Evolutionary conservation across 2,888 invertebrate genomes (phyloP), one percentile per base, ranked within the genome.

Genomic region (Volucella inflata): DNA sequence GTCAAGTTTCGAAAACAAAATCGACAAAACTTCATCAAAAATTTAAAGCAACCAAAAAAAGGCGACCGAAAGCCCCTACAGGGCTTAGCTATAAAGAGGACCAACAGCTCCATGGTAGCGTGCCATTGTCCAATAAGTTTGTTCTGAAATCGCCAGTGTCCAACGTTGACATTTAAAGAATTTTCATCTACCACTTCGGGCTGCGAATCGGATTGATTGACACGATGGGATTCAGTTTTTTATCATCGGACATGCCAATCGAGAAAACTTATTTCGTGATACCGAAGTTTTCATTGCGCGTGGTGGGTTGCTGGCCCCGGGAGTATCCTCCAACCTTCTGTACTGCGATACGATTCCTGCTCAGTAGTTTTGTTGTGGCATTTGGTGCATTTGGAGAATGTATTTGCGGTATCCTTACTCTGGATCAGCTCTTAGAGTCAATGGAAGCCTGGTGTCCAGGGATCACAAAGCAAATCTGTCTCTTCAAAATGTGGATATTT

Each of bases 391-490:
- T 89, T 48, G 89, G 90, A 51, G 91, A 91, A 85, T 88, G 88
- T 72, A 81, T 88, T n/a, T 91, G 89, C 48, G 91, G 91, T 1
- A 85, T 89, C 51, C 59, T 88, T 8, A 84, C 90, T 87, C 70
- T 90, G 12, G 71, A 88, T 70, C 87, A 90, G 74, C 76, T 91
- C 71, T 87, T 89, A 0, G 78, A 81, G 8, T 91, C 91, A 0
- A 87, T 92, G 74, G 91, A 91, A 87, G 92, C 90, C 42, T 90
- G 92, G 84, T 91, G 91, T 87, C 91, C 91, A 10, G 90, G 89
- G 51, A 88, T 88, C 53, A 90, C 91, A 12, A 90, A 91, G 81
- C 88, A 88, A 8, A 89, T 91, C 6, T 90, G 83, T 11, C 84
- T 91, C 2, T 80, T 91, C n/a, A 91, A 91, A 78, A 88, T 92